Evolutionary conservation across 2,888 invertebrate genomes (phyloP).

Genomic region (Xiphydria camelus): DNA sequence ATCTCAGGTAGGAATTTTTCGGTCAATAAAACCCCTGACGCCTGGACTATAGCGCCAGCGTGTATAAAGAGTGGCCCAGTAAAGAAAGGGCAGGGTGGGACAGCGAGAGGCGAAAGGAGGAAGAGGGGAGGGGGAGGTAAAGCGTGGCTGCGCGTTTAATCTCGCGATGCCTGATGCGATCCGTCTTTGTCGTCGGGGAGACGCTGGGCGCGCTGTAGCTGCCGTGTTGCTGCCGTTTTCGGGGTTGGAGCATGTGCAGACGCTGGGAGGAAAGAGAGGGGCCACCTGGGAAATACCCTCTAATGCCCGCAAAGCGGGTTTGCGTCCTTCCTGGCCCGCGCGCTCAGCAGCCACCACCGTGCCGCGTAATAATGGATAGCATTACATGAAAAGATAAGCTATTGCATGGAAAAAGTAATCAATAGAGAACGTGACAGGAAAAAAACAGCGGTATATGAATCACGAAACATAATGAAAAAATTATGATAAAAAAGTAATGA

Average conservation of each 20-base stretch:
- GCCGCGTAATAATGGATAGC: too few species aligned
- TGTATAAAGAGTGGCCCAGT: neutral
- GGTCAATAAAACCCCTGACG: too few species aligned
- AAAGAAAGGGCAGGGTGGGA: neutral
- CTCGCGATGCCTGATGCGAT: slow-evolving; percentile 27
- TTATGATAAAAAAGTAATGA: too few species aligned
- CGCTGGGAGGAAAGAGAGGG: too few species aligned
- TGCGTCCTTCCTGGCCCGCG: slow-evolving; percentile 14
- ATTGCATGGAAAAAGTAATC: too few species aligned
- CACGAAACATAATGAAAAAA: too few species aligned
- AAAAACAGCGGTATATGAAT: too few species aligned
- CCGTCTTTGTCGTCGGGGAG: slow-evolving; percentile 25
- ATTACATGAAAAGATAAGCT: too few species aligned
- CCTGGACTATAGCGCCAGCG: neutral
- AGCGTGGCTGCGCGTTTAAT: slow-evolving; percentile 16
- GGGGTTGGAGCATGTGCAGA: too few species aligned
- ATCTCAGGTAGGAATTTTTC: too few species aligned
- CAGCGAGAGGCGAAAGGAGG: neutral
- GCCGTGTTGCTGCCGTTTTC: slow-evolving; percentile 22
- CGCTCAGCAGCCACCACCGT: too few species aligned
- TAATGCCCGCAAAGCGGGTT: slow-evolving; percentile 43
- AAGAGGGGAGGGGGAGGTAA: neutral
- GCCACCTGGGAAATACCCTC: slow-evolving; percentile 47
- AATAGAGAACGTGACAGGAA: too few species aligned
- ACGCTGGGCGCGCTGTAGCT: slow-evolving; percentile 3